A percentile compares a stretch with the other conserved stretches of the same genome.
phyloP scores from a whole-genome alignment of 2,113 vertebrate genomes.

The Takifugu flavidus region DNA sequence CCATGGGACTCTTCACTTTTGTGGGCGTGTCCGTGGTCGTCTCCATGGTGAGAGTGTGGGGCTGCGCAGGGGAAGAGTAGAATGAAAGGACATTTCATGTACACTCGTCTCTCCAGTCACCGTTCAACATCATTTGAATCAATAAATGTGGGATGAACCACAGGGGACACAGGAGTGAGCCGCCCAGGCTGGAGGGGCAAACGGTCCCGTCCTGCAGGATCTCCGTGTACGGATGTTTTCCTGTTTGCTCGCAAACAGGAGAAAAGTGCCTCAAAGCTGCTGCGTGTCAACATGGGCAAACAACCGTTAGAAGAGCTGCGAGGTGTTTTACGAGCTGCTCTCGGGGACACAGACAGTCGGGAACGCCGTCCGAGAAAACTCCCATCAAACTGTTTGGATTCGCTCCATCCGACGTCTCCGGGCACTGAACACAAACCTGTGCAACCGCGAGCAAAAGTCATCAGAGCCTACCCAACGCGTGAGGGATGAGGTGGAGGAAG shows the following conservation, averaged over 20 bases:
- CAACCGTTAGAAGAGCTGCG: too few species aligned
- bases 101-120: too few species aligned
- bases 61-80: conserved; percentile 50
- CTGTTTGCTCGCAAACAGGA: not conserved
- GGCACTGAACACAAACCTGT: not conserved
- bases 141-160: not conserved
- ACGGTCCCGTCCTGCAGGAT: not conserved
- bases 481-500: conserved; percentile 91
- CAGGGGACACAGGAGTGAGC: too few species aligned
- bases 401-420: too few species aligned
- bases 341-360: too few species aligned
- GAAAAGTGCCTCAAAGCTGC: too few species aligned
- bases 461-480: conserved; percentile 80
- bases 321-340: too few species aligned
- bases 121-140: too few species aligned
- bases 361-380: not conserved
- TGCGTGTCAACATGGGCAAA: not conserved
- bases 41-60: conserved; percentile 79
- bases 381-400: not conserved
- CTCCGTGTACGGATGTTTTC: not conserved
- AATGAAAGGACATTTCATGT: not conserved
- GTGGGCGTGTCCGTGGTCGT: conserved; percentile 55
- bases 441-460: not conserved
- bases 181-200: too few species aligned
- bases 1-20: conserved; percentile 59